A percentile compares a stretch with the other conserved stretches of the same genome.
These are phyloP conservation scores for Festucalex cinctus DNA, from an alignment of 2,113 vertebrate species.

Conservation along the genomic window DNA sequence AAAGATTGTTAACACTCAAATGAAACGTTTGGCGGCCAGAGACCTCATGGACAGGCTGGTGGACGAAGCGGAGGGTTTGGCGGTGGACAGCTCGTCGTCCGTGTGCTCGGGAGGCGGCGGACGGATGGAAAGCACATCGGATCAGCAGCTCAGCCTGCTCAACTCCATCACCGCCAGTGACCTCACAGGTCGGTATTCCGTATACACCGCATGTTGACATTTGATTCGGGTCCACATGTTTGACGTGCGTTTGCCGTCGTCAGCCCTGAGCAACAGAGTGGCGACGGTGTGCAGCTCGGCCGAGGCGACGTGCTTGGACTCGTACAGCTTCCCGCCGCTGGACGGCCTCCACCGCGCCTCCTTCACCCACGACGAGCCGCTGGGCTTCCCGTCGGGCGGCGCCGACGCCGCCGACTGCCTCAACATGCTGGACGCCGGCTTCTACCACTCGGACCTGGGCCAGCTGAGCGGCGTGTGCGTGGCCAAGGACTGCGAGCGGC, in stretches of 20 bases:
- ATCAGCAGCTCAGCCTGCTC: slow-evolving; percentile 89
- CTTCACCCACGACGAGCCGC: slow-evolving; percentile 85
- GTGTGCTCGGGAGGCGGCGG: slow-evolving; percentile 80
- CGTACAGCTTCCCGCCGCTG: slow-evolving; percentile 81
- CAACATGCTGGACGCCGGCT: slow-evolving; percentile 94
- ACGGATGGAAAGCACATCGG: slow-evolving; percentile 81
- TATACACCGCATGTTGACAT: neutral
- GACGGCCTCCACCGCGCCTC: slow-evolving; percentile 84
- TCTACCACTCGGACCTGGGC: slow-evolving; percentile 91
- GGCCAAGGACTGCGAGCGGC: slow-evolving; percentile 87
- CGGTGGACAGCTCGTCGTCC: slow-evolving; percentile 82
- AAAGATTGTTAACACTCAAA: neutral
- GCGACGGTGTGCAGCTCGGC: slow-evolving; percentile 84
- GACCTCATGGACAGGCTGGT: slow-evolving; percentile 97
- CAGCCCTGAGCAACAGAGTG: slow-evolving; percentile 89
- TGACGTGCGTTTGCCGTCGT: slow-evolving; percentile 4
- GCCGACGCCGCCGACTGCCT: slow-evolving; percentile 89
- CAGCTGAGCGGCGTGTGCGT: slow-evolving; percentile 78
- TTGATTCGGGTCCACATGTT: no score
- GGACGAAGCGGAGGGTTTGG: slow-evolving; percentile 90
- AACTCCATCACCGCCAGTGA: slow-evolving; percentile 95
- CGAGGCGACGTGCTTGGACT: slow-evolving; percentile 85
- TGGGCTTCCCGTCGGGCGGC: slow-evolving; percentile 83
- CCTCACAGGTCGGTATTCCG: slow-evolving; percentile 80
- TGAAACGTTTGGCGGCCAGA: slow-evolving; percentile 55